Base-by-base conservation (phyloP, 2,113 vertebrate genomes). In the Siphamia tubifer region DNA sequence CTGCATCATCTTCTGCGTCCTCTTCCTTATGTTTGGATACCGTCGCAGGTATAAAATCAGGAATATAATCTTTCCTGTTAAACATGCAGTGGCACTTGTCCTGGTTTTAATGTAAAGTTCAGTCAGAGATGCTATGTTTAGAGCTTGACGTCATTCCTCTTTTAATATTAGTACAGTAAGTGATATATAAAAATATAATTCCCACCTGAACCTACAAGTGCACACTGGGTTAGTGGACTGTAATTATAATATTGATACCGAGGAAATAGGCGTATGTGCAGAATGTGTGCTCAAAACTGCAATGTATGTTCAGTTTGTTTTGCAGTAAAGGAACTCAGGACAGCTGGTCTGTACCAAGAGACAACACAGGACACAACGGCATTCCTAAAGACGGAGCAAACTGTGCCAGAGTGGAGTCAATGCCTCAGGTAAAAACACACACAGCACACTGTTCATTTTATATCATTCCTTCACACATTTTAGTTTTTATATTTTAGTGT, bases 21-120 rank as follows among this genome's bases (percentile, higher is more conserved):
- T 95, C 25, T 92, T 93, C 73, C 89, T 94, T 47, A 84, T 92
- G 84, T 89, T 94, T 20, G 92, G 93, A 57, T 93, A 94, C 63
- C 92, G 90, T 8, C 89, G 84, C 30, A 94, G 92, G 92, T 93
- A 74, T n/a, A 84, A 66, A 6, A 1, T n/a, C 4, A n/a, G n/a
- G n/a, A n/a, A n/a, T n/a, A n/a, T n/a, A n/a, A n/a, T n/a, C n/a
- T n/a, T n/a, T n/a, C n/a, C n/a, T n/a, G n/a, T n/a, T n/a, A n/a
- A n/a, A n/a, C n/a, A n/a, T n/a, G n/a, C n/a, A n/a, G n/a, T n/a
- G n/a, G n/a, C n/a, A n/a, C n/a, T n/a, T n/a, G n/a, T n/a, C n/a
- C n/a, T n/a, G n/a, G n/a, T n/a, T n/a, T n/a, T n/a, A n/a, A n/a
- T n/a, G n/a, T n/a, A n/a, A n/a, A n/a, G n/a, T n/a, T n/a, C n/a